A percentile compares a stretch with the other conserved stretches of the same genome.
Evolutionary conservation across 2,797 vertebrate species (phyloP).

Genomic region (Urocyon cinereoargenteus): DNA sequence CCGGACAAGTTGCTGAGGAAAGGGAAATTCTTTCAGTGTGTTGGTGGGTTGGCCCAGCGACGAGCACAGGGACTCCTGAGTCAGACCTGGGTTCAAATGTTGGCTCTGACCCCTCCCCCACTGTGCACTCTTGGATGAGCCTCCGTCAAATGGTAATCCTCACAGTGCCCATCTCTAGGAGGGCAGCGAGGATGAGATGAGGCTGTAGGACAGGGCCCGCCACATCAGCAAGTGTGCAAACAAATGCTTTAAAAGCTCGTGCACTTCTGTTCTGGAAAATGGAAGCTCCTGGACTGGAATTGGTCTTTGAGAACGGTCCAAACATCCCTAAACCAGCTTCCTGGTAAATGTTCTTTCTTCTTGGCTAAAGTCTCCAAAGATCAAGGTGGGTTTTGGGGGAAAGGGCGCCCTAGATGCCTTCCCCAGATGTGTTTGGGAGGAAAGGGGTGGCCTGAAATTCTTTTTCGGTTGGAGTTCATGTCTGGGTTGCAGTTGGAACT

Average conservation of each 20-base stretch:
- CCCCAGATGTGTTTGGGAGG: not conserved
- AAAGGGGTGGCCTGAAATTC: constrained; percentile 27
- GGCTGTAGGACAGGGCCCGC: not conserved
- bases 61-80: not conserved
- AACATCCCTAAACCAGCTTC: not conserved
- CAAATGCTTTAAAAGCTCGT: not conserved
- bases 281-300: not conserved
- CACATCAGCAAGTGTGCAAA: not conserved
- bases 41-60: not conserved
- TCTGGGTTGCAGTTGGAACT: constrained; percentile 67
- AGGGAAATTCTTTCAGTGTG: not conserved
- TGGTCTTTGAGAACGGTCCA: not conserved
- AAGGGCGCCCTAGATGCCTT: not conserved
- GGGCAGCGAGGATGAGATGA: not conserved
- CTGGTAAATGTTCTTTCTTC: not conserved
- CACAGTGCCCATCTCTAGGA: not conserved
- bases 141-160: not conserved
- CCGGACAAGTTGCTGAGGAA: not conserved
- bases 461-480: constrained; percentile 69
- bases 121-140: not conserved
- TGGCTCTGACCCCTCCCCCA: not conserved
- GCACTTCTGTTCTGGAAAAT: not conserved
- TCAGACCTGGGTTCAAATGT: constrained; percentile 6
- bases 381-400: not conserved
- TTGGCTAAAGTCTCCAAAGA: not conserved